Base-by-base conservation (phyloP, 2,888 invertebrate genomes). In the Sarcophaga variegata region DNA sequence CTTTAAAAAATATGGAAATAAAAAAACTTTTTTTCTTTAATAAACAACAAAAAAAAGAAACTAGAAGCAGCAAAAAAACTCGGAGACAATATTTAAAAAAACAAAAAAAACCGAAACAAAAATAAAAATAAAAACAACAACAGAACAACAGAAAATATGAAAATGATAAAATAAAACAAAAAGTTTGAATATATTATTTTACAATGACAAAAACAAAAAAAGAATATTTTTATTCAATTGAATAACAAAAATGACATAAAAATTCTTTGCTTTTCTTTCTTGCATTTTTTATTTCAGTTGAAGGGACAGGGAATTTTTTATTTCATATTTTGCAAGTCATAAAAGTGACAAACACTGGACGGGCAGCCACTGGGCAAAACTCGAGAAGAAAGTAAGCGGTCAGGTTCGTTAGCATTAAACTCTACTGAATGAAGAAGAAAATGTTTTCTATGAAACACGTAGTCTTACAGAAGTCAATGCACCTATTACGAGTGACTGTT, bases 151-250 rank as follows among this genome's bases (percentile, higher is more conserved):
- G 37, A 37, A 37, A 37, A 37, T 37, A 37, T 37, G 37, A 37
- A 37, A 37, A 37, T 37, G 37, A 37, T 37, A 37, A 37, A 37
- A 37, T 8, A 37, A 37, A 37, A 37, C 10, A 10, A 37, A 2
- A 59, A 59, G 59, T 59, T 59, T 59, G 59, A 17, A 37, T 37
- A 37, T 8, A 37, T 37, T 37, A 37, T 37, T 37, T 37, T 37
- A 10, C 37, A 37, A 37, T 37, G 8, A 37, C 37, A 37, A 37
- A 81, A 76, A 17, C 22, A 22, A 66, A 67, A 62, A 80, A 69
- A 83, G 75, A 85, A 80, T 17, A 60, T 62, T 78, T 71, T 81
- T 84, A 84, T 87, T 84, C 83, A 84, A 84, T 84, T 83, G 81
- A 81, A 83, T 37, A 37, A 83, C 71, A 87, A 87, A 86, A 37